Evolutionary conservation across 1,140 invertebrate genomes (phyloP).

Genomic region (Meloidogyne floridensis): DNA sequence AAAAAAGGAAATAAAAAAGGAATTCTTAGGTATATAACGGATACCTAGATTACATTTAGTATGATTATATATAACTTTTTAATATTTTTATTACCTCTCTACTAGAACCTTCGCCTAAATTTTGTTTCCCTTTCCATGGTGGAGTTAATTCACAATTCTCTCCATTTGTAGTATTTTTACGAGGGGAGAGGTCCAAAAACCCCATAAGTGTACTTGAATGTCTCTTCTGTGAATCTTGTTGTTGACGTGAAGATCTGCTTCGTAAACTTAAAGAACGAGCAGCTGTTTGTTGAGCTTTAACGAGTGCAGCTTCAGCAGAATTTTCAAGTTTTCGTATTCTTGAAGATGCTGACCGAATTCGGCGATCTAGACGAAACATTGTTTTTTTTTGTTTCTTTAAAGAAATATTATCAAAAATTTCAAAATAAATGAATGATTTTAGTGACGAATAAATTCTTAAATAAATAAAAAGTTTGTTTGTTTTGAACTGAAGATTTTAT

Average conservation of each 20-base stretch:
- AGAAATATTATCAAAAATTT: not conserved
- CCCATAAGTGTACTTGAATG: not conserved
- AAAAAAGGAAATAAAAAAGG: too few relatives aligned
- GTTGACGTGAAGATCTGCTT: not conserved
- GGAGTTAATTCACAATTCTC: not conserved
- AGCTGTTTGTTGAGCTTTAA: constrained; percentile 22
- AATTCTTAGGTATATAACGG: too few relatives aligned
- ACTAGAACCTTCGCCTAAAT: not conserved
- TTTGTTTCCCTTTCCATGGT: not conserved
- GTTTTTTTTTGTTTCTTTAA: not conserved
- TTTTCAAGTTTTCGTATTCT: constrained; percentile 19
- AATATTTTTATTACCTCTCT: not conserved
- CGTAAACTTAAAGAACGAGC: constrained; percentile 19
- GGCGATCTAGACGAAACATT: constrained; percentile 25
- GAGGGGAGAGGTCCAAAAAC: constrained; percentile 1
- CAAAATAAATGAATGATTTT: not conserved
- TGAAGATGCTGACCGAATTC: constrained; percentile 28
- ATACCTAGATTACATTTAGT: too few relatives aligned
- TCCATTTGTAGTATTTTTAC: not conserved
- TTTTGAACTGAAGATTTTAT: not conserved
- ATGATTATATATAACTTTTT: not conserved
- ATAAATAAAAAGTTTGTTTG: constrained; percentile 1
- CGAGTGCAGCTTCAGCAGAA: constrained; percentile 16
- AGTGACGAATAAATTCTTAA: not conserved
- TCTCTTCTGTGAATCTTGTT: not conserved